phyloP scores from a whole-genome alignment of 1,140 invertebrate genomes.

The Danaus plexippus region DNA sequence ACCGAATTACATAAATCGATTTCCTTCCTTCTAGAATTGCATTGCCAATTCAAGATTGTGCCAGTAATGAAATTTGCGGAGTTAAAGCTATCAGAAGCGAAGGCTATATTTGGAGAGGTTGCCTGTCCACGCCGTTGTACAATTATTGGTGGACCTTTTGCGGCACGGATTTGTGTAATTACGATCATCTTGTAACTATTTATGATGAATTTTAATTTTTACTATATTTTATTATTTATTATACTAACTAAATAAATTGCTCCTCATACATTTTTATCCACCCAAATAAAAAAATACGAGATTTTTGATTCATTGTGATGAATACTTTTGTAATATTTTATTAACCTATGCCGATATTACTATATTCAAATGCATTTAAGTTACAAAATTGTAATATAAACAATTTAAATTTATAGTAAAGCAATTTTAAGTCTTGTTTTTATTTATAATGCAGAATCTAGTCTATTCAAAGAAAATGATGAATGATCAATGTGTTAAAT shows the following conservation, averaged over 20 bases:
- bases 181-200: constrained; percentile 32
- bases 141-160: constrained; percentile 53
- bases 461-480: no score
- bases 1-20: background rate
- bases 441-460: background rate
- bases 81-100: constrained; percentile 38
- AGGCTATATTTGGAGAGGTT: constrained; percentile 52
- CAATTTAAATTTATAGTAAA: background rate
- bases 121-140: constrained; percentile 37
- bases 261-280: no score
- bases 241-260: no score
- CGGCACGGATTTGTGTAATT: constrained; percentile 44
- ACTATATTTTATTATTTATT: no score
- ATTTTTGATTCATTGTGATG: no score
- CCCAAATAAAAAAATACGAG: no score
- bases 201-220: constrained; percentile 25
- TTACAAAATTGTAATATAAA: no score
- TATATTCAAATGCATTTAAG: no score
- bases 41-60: constrained; percentile 36
- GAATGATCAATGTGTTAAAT: constrained; percentile 1
- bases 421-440: background rate
- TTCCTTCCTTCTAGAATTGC: constrained; percentile 27
- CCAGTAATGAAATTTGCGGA: constrained; percentile 42
- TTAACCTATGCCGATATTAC: no score
- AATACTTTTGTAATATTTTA: no score